Evolutionary conservation across 1,140 invertebrate species (phyloP), one percentile per base, ranked within the genome.

Genomic region (Akabosia matsudoensis): DNA sequence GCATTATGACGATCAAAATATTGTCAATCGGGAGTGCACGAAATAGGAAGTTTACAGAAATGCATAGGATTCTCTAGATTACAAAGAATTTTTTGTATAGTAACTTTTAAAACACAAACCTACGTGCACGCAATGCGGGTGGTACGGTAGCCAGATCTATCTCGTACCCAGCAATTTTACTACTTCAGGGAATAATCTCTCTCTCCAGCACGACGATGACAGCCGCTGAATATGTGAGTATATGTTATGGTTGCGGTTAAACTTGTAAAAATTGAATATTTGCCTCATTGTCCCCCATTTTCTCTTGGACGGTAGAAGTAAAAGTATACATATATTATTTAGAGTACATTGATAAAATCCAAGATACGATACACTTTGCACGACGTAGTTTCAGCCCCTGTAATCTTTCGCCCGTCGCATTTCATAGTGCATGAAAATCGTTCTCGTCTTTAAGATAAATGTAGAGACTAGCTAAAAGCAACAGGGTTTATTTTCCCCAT

Each of bases 191-290:
- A 61, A 61, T 14, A 61, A 61, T n/a, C 7, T 45, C 37, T 45
- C 7, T 45, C 37, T 45, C 7, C n/a, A n/a, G n/a, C n/a, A 22
- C 24, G 61, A 67, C 7, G 61, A 67, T 28, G 61, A 67, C 4
- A 30, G 61, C 10, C 13, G 54, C 14, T 67, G 61, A 67, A 30
- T 67, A 30, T 31, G 31, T 61, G n/a, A n/a, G 24, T n/a, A n/a
- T n/a, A 67, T 67, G 22, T 67, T 67, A 30, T 31, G 61, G 61
- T 31, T 24, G 31, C 28, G 61, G 28, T 67, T 30, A 31, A n/a
- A n/a, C n/a, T n/a, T 67, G 61, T 67, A 30, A 67, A n/a, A 67
- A 30, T 67, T 67, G 28, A 31, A 67, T 67, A 30, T 67, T 18
- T 45, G 18, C 37, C 18, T 7, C 37, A 45, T 18, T 45, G 37